Conservation (phyloP, 1,140 invertebrate genomes). For the Penaeus chinensis region DNA sequence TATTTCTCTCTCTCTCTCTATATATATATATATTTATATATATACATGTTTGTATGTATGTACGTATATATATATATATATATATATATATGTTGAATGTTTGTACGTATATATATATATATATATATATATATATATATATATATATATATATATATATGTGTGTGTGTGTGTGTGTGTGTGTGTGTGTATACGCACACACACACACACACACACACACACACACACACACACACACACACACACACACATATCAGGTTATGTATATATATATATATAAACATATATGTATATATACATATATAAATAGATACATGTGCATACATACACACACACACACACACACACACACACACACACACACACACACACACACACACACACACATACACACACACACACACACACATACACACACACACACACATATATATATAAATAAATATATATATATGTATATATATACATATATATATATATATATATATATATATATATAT, state of each 20-base stretch:
- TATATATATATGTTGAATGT: neutral
- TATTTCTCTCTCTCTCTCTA: too few relatives aligned
- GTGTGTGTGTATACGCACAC: slow-evolving; percentile 22
- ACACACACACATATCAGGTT: neutral
- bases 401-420: too few relatives aligned
- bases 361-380: too few relatives aligned
- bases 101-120: slow-evolving; percentile 35
- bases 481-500: too few relatives aligned
- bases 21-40: too few relatives aligned
- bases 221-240: slow-evolving; percentile 19
- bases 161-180: slow-evolving; percentile 22
- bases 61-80: slow-evolving; percentile 15
- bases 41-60: too few relatives aligned
- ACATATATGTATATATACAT: slow-evolving; percentile 27
- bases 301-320: slow-evolving; percentile 30
- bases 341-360: too few relatives aligned
- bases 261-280: neutral
- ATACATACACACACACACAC: slow-evolving; percentile 7
- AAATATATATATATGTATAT: too few relatives aligned
- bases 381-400: too few relatives aligned
- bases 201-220: slow-evolving; percentile 19
- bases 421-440: too few relatives aligned
- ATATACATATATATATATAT: too few relatives aligned
- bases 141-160: slow-evolving; percentile 39
- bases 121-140: slow-evolving; percentile 39